Conservation (phyloP, 2,113 vertebrate species). For the Morone chrysops region DNA sequence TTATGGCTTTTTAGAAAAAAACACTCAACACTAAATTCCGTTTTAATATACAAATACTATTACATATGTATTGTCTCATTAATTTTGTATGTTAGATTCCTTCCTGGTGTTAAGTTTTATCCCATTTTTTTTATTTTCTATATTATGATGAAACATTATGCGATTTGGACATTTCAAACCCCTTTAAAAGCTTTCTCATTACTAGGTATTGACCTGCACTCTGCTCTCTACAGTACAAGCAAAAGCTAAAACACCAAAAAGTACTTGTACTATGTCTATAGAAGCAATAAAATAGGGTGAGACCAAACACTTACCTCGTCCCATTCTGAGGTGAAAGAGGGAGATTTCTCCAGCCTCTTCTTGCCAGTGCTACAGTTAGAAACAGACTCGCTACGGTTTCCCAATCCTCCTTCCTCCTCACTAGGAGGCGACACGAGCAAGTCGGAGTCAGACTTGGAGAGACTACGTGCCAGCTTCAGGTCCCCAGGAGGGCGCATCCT, state of each 20-base stretch:
- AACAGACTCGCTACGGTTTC: conserved; percentile 95
- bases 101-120: neutral
- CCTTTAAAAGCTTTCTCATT: neutral
- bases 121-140: neutral
- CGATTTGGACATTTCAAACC: neutral
- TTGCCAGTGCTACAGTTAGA: conserved; percentile 94
- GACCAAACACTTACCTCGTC: conserved; percentile 91
- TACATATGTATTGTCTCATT: neutral
- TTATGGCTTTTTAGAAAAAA: neutral
- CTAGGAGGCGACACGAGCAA: conserved; percentile 94
- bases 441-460: conserved; percentile 98
- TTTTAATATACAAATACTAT: neutral
- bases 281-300: neutral
- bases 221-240: neutral
- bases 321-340: conserved; percentile 97
- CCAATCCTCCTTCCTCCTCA: conserved; percentile 93
- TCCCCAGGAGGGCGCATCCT: conserved; percentile 89
- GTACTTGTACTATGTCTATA: neutral
- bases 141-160: neutral
- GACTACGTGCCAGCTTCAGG: conserved; percentile 95
- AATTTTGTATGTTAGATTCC: neutral
- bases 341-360: conserved; percentile 96
- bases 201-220: neutral
- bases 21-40: neutral
- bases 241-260: neutral